A percentile compares a stretch with the other conserved stretches of the same genome.
phyloP scores from a whole-genome alignment of 2,113 vertebrate species.

The Haplotaxodon microlepis region DNA sequence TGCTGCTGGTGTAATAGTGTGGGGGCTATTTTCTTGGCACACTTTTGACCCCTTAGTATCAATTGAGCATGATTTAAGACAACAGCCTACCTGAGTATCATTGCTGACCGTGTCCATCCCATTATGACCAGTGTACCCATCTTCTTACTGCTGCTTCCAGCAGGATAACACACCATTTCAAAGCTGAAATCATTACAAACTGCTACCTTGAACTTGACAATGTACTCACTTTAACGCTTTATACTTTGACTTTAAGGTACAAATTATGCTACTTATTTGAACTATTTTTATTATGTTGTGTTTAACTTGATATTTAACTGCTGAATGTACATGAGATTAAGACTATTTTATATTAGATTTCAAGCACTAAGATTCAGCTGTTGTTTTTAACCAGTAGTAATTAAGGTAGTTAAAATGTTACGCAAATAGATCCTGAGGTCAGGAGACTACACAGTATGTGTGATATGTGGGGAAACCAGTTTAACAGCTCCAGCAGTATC shows the following conservation, averaged over 20 bases:
- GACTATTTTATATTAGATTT: not conserved
- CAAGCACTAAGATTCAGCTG: not conserved
- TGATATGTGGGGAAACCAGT: constrained; percentile 44
- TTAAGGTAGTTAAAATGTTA: not conserved
- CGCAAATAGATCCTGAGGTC: not conserved
- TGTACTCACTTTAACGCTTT: not conserved
- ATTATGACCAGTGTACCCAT: not conserved
- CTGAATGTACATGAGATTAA: not conserved
- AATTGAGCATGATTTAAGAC: not conserved
- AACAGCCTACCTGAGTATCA: not conserved
- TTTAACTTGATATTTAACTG: not conserved
- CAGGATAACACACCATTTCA: not conserved
- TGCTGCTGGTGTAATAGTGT: not conserved
- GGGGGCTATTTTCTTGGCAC: not conserved
- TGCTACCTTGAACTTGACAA: not conserved
- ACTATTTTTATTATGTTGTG: not conserved
- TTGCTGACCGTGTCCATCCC: not conserved
- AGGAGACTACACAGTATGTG: not conserved
- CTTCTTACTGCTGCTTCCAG: not conserved
- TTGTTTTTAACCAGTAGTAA: not conserved
- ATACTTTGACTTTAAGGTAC: not conserved
- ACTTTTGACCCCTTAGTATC: not conserved
- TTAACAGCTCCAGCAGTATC: not conserved
- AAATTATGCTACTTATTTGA: not conserved
- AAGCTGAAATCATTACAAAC: not conserved